Evolutionary conservation across 1,140 invertebrate species (phyloP).

Genomic region (Brachionus plicatilis): DNA sequence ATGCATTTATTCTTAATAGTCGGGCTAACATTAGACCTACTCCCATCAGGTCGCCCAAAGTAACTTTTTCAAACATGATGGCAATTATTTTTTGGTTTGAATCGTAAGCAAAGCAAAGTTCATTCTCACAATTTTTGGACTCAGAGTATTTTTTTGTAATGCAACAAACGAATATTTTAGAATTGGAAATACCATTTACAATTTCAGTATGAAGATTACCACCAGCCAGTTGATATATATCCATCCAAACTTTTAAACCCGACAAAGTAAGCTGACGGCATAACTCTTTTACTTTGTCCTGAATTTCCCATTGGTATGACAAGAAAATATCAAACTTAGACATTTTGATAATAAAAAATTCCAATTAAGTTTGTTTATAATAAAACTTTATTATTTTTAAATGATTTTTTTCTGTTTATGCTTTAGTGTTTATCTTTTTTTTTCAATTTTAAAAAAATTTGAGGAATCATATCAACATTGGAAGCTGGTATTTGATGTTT

Average conservation of each 20-base stretch:
- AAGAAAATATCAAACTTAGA: slow-evolving; percentile 46
- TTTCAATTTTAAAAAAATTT: background rate
- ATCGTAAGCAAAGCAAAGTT: slow-evolving; percentile 56
- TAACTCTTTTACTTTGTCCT: slow-evolving; percentile 51
- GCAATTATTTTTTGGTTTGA: slow-evolving; percentile 57
- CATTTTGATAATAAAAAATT: background rate
- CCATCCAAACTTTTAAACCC: slow-evolving; percentile 58
- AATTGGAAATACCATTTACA: slow-evolving; percentile 53
- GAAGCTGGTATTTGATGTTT: background rate
- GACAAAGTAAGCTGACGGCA: slow-evolving; percentile 50
- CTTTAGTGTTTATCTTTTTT: background rate
- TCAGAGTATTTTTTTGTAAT: slow-evolving; percentile 56
- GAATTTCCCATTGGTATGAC: slow-evolving; percentile 57
- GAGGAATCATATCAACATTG: background rate
- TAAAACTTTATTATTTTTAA: background rate
- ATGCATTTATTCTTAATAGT: slow-evolving; percentile 13
- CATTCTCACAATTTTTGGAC: slow-evolving; percentile 55
- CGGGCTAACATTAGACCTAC: background rate
- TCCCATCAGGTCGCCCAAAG: background rate
- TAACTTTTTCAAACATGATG: slow-evolving; percentile 49
- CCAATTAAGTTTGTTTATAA: background rate
- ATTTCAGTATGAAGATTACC: slow-evolving; percentile 56
- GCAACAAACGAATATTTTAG: slow-evolving; percentile 52
- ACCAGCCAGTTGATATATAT: slow-evolving; percentile 56
- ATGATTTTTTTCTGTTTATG: background rate